Evolutionary conservation across 2,113 vertebrate species (phyloP), one percentile per base, ranked within the genome.

Genomic region (Rostratula benghalensis): DNA sequence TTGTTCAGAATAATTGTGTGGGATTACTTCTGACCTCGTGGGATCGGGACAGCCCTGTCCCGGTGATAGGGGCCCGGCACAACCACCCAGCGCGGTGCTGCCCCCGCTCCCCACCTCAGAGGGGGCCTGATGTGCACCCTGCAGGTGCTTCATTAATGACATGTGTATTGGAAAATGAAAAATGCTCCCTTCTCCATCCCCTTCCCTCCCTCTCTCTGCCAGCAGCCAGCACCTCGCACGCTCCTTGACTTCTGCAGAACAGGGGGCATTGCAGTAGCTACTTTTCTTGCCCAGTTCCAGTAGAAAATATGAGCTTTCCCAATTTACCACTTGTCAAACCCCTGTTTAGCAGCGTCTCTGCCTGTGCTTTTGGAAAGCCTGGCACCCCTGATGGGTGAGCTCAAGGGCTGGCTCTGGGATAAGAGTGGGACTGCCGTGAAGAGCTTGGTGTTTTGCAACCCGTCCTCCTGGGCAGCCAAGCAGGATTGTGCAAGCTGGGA

Each of bases 211-310:
- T 46, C 31, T 73, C 65, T 1, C 1, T 65, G 79, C 71, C 79
- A 57, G 61, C 67, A 83, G 15, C 35, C 91, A 82, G 59, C 79
- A 39, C 76, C 71, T 46, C 0, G 1, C 39, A 7, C 7, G 2
- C 2, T 0, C 54, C 31, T 43, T 30, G 51, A 41, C 31, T 27
- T 17, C 46, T 0, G 0, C 45, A 21, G 3, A 21, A 13, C 1
- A 1, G 4, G 22, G 20, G 39, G 4, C 48, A 22, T 19, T 25
- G 17, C 56, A 67, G 65, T 31, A 93, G 83, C 19, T 53, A 43
- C 60, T 76, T 19, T 19, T 37, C 61, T 60, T 76, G 61, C 33
- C 35, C 8, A 3, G 17, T 67, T 91, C 16, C 33, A 21, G 37
- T 13, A 74, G 80, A 37, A 91, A 91, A 83, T 41, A 22, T 0